Evolutionary conservation across 2,113 vertebrate species (phyloP).

Genomic region (Tor tambroides): DNA sequence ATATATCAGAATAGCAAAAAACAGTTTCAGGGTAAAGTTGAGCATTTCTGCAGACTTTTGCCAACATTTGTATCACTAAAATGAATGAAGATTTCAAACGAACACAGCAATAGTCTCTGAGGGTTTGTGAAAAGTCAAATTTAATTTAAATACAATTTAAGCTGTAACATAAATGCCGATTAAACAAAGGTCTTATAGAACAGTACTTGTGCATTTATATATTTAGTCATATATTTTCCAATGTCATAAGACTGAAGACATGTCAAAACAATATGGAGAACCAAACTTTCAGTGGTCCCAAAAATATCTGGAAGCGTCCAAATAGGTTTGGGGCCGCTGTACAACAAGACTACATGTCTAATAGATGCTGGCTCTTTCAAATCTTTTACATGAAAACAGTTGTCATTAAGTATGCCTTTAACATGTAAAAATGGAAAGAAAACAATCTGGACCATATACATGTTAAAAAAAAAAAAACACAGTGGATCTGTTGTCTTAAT

Average conservation of each 20-base stretch:
- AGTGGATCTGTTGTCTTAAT: constrained; percentile 19
- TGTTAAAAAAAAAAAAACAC: constrained; percentile 25
- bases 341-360: neutral
- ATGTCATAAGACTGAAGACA: constrained; percentile 35
- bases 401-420: constrained; percentile 13
- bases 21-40: too few species aligned
- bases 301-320: neutral
- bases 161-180: constrained; percentile 53
- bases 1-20: neutral
- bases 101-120: neutral
- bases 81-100: neutral
- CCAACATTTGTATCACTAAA: neutral
- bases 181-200: constrained; percentile 55
- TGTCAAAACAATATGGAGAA: constrained; percentile 17
- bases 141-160: constrained; percentile 61
- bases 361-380: neutral
- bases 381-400: neutral
- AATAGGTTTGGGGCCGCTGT: neutral
- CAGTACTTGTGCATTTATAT: constrained; percentile 52
- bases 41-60: neutral
- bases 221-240: constrained; percentile 41
- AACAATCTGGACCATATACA: constrained; percentile 45
- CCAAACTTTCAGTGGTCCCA: neutral
- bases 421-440: constrained; percentile 26
- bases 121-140: constrained; percentile 57